Percentiles rank a stretch among this genome's conserved stretches.
Evolutionary conservation across 1,140 invertebrate genomes (phyloP).

Genomic region (Aphidius ervi): DNA sequence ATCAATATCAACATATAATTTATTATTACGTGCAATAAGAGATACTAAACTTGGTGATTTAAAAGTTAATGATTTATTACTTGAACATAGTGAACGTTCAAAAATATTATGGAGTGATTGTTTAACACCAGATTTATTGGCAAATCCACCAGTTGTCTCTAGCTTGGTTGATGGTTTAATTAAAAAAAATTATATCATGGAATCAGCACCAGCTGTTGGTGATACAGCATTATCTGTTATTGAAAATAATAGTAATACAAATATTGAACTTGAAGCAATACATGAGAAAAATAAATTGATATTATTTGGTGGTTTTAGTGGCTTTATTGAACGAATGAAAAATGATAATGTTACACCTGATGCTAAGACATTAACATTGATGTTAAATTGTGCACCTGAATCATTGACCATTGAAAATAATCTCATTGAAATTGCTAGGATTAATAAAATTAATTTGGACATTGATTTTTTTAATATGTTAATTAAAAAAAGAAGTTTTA

Average conservation of each 20-base stretch:
- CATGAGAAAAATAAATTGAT: constrained; percentile 62
- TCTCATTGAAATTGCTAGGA: constrained; percentile 56
- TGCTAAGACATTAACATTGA: constrained; percentile 73
- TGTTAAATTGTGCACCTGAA: constrained; percentile 69
- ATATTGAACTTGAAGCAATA: constrained; percentile 17
- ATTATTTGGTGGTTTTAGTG: constrained; percentile 73
- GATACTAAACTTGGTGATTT: constrained; percentile 75
- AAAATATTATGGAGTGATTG: constrained; percentile 24
- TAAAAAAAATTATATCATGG: background rate
- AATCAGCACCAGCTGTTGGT: background rate
- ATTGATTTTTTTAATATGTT: constrained; percentile 82
- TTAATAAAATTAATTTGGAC: constrained; percentile 59
- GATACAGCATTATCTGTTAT: background rate
- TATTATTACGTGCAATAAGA: constrained; percentile 70
- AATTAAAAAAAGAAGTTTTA: constrained; percentile 71
- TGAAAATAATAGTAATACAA: constrained; percentile 4
- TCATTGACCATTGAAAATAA: constrained; percentile 61
- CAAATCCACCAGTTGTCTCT: constrained; percentile 33
- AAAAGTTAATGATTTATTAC: constrained; percentile 54
- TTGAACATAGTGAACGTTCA: constrained; percentile 7
- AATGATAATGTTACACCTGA: constrained; percentile 64
- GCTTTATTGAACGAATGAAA: constrained; percentile 72
- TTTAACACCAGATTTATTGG: constrained; percentile 36
- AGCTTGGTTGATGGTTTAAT: constrained; percentile 20
- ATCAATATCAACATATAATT: constrained; percentile 72